Evolutionary conservation across 2,797 vertebrate genomes (phyloP), one percentile per base, ranked within the genome.

Genomic region (Sebastes variabilis): DNA sequence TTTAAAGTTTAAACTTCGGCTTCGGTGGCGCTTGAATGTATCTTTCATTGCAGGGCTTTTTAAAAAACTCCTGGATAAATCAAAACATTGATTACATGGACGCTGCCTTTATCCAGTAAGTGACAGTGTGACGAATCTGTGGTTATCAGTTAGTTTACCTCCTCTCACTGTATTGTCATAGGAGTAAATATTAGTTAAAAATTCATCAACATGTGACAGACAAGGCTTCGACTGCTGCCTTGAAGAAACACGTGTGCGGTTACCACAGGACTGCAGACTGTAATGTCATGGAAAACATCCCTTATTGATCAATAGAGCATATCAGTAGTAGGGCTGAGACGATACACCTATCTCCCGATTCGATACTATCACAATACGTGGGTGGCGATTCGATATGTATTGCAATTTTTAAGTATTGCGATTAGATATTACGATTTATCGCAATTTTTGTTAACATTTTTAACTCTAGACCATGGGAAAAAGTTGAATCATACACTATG

Each of bases 1-100:
- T 90, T 88, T 65, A 78, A 81, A 87, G 77, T 89, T 93, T 87
- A 79, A 86, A 83, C 86, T 81, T 71, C 25, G 54, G 75, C 73
- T 86, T 79, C 32, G 56, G 49, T 73, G 24, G 22, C 62, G n/a
- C 55, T 75, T 69, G 5, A 65, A 70, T 61, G 81, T 84, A 62
- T 86, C 69, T 87, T 36, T 72, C 11, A 34, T 30, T 64, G 62
- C 24, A 75, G 61, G 61, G 66, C 64, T 46, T 84, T 83, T 78
- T 73, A 20, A 80, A 27, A 78, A 72, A 59, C 7, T 78, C 22
- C 64, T 25, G 30, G 25, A 79, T 34, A 52, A 80, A 82, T 75
- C 58, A 34, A 76, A 78, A 72, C 24, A 42, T 24, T 67, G 52
- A 82, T 75, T 72, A 52, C 4, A 3, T n/a, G 16, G 30, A 80